Evolutionary conservation across 1,140 invertebrate species (phyloP).

Genomic region (Zaprionus ghesquierei): DNA sequence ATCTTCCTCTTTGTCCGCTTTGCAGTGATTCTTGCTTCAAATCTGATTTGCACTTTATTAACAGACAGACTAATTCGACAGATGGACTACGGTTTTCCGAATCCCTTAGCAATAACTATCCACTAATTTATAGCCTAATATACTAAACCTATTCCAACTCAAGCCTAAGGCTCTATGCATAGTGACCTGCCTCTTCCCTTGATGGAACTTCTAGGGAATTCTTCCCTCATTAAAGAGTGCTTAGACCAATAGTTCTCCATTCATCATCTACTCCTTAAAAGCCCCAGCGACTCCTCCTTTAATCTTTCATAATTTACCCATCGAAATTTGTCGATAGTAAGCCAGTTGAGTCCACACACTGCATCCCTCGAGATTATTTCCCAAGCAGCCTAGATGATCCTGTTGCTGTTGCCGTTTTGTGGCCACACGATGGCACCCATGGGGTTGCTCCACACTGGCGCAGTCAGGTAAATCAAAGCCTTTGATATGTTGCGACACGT

Average conservation of each 20-base stretch:
- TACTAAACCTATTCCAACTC: background rate
- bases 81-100: slow-evolving; percentile 89
- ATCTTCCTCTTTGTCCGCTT: slow-evolving; percentile 86
- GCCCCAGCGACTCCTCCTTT: background rate
- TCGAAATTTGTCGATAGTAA: background rate
- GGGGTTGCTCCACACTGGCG: slow-evolving; percentile 13
- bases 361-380: background rate
- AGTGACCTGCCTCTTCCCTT: background rate
- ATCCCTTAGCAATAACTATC: slow-evolving; percentile 56
- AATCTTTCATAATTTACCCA: background rate
- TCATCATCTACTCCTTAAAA: background rate
- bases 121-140: background rate
- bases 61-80: slow-evolving; percentile 67
- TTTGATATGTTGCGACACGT: slow-evolving; percentile 70
- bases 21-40: slow-evolving; percentile 9
- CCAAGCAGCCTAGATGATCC: background rate
- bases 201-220: background rate
- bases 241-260: background rate
- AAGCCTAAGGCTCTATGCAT: no score
- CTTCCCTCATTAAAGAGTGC: background rate
- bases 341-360: background rate
- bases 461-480: slow-evolving; percentile 62
- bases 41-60: slow-evolving; percentile 65
- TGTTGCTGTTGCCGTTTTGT: slow-evolving; percentile 10
- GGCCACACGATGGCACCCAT: slow-evolving; percentile 10